Conservation (phyloP, 2,113 vertebrate species). For the Diphyllodes magnificus region DNA sequence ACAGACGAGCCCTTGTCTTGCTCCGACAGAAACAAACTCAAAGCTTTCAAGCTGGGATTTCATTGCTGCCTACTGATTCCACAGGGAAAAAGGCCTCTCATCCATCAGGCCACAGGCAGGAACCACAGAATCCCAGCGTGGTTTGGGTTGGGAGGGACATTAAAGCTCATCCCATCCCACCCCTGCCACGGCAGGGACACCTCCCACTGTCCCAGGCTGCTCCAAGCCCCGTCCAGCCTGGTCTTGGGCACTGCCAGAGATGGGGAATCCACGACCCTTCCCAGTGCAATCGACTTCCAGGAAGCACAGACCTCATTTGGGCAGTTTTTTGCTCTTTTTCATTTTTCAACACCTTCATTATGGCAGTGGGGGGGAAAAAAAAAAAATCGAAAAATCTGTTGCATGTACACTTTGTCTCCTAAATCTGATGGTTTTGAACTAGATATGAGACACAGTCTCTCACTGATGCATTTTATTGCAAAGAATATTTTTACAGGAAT, state of each 20-base stretch:
- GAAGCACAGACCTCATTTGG: background rate
- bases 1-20: background rate
- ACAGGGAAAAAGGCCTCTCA: background rate
- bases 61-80: background rate
- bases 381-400: background rate
- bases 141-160: rapidly evolving
- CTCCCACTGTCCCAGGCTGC: rapidly evolving
- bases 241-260: background rate
- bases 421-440: background rate
- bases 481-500: background rate
- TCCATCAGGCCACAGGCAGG: background rate
- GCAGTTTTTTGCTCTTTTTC: background rate
- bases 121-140: rapidly evolving
- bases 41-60: background rate
- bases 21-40: background rate
- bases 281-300: background rate
- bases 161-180: rapidly evolving
- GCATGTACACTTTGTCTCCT: rapidly evolving
- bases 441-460: background rate
- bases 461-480: background rate
- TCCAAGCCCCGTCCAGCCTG: background rate
- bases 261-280: rapidly evolving
- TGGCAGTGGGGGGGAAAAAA: background rate
- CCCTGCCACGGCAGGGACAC: background rate
- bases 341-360: background rate